phyloP scores from a whole-genome alignment of 2,113 vertebrate species.

The Aramus guarauna region DNA sequence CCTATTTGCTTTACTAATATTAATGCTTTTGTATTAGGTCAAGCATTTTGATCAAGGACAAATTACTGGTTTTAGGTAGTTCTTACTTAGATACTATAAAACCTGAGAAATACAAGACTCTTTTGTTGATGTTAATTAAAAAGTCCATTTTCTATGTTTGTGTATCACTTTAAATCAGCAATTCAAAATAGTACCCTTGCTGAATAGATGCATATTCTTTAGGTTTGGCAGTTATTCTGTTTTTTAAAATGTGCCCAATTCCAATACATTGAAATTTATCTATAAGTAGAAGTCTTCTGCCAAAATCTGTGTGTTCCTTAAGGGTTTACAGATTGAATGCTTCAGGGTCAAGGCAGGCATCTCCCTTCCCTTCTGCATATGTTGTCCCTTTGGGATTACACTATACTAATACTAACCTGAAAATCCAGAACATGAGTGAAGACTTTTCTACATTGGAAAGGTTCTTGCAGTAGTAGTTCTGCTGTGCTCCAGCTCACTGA shows the following conservation, averaged over 20 bases:
- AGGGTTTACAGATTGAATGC: neutral
- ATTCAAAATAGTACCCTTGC: too few species aligned
- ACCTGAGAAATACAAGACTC: neutral
- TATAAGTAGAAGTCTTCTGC: neutral
- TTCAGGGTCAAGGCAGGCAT: neutral
- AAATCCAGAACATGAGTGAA: neutral
- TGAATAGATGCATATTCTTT: neutral
- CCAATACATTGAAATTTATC: neutral
- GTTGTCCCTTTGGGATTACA: neutral
- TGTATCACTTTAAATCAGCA: neutral
- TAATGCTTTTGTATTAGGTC: neutral
- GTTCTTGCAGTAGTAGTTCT: neutral
- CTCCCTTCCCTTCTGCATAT: neutral
- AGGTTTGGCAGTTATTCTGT: neutral
- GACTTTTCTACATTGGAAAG: neutral
- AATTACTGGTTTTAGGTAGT: neutral
- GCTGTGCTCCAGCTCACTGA: neutral
- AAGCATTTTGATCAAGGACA: neutral
- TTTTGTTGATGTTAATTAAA: neutral
- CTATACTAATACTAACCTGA: neutral
- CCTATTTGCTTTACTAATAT: neutral
- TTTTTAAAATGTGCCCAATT: neutral
- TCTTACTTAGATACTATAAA: neutral
- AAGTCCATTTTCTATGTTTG: neutral
- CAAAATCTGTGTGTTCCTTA: neutral